Evolutionary conservation across 2,113 vertebrate species (phyloP).

Genomic region (Ochotona curzoniae): DNA sequence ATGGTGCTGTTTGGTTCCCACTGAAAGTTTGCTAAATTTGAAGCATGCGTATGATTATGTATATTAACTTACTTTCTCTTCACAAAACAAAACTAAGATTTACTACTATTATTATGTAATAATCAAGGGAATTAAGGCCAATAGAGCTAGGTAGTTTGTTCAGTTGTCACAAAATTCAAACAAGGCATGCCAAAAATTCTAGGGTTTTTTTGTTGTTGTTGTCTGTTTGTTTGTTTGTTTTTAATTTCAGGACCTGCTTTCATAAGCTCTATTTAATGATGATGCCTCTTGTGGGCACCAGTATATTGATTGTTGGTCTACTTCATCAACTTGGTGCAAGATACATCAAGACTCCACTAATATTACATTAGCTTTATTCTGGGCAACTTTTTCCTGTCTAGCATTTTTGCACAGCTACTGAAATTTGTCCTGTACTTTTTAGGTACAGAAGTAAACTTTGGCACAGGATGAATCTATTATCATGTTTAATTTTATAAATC

Average conservation of each 20-base stretch:
- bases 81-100: neutral
- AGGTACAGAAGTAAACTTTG: neutral
- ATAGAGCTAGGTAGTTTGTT: neutral
- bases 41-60: neutral
- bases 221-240: too few relatives aligned
- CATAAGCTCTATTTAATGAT: neutral
- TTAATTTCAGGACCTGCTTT: neutral
- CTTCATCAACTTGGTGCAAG: neutral
- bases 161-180: neutral
- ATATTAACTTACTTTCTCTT: conserved; percentile 19
- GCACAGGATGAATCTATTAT: neutral
- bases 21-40: neutral
- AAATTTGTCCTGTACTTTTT: neutral
- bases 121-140: neutral
- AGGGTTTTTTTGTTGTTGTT: too few relatives aligned
- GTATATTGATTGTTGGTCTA: neutral
- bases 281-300: neutral
- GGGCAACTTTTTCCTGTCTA: neutral
- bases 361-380: neutral
- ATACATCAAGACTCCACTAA: neutral
- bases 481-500: neutral
- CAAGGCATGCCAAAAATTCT: neutral
- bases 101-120: neutral
- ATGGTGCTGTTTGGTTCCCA: neutral
- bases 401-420: neutral